Conservation (phyloP, 2,113 vertebrate species). For the Tupaia tana region DNA sequence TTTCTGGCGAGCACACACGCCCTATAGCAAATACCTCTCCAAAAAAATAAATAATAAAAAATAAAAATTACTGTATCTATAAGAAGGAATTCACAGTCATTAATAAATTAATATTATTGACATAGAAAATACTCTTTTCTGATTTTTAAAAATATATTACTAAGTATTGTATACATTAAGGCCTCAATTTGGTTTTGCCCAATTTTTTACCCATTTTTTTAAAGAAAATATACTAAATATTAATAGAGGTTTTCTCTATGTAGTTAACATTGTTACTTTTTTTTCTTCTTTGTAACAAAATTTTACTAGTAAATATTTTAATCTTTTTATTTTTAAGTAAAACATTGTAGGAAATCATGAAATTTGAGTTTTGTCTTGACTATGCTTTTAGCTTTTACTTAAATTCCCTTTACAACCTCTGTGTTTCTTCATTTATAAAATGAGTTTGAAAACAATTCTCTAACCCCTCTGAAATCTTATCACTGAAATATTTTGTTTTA, state of each 20-base stretch:
- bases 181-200: background rate
- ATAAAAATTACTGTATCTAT: background rate
- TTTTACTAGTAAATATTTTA: background rate
- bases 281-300: background rate
- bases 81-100: background rate
- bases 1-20: no score
- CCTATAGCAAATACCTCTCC: no score
- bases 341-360: background rate
- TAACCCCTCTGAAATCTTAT: background rate
- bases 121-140: background rate
- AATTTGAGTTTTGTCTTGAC: background rate
- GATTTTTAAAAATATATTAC: background rate
- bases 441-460: background rate
- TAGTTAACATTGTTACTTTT: constrained; percentile 14
- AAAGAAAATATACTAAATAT: constrained; percentile 44
- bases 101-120: background rate
- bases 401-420: background rate
- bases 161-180: background rate
- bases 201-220: constrained; percentile 8
- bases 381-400: background rate
- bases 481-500: background rate
- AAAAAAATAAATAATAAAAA: background rate
- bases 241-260: background rate
- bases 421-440: background rate
- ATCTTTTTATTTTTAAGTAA: background rate